Evolutionary conservation across 2,888 invertebrate species (phyloP).

Genomic region (Pediacus dermestoides): DNA sequence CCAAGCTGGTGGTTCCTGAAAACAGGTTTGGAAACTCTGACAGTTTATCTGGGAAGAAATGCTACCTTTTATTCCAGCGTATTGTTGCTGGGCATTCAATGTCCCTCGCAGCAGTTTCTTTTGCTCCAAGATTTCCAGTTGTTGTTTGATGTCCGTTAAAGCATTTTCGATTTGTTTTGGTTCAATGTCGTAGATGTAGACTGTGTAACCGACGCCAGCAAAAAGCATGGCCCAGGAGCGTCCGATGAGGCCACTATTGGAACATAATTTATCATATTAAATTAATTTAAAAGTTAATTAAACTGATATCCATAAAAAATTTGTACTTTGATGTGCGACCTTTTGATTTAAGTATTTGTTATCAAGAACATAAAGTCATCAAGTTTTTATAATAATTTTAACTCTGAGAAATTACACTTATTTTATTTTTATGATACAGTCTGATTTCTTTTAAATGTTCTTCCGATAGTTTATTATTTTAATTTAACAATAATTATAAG

Average conservation of each 20-base stretch:
- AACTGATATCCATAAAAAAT: too few species aligned
- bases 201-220: conserved; percentile 86
- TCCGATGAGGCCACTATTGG: conserved; percentile 87
- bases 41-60: neutral
- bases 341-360: too few species aligned
- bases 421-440: too few species aligned
- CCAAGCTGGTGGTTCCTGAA: conserved; percentile 64
- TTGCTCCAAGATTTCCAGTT: conserved; percentile 67
- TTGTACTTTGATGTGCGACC: too few species aligned
- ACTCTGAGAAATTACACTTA: too few species aligned
- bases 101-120: conserved; percentile 73
- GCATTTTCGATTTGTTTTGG: conserved; percentile 72
- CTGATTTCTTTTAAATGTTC: too few species aligned
- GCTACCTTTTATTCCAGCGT: conserved; percentile 69
- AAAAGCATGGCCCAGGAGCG: conserved; percentile 97
- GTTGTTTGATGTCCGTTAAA: conserved; percentile 67
- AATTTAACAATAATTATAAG: too few species aligned
- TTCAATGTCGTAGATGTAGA: conserved; percentile 80
- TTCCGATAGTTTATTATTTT: too few species aligned
- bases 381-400: too few species aligned
- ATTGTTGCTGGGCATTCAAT: conserved; percentile 72
- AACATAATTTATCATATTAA: conserved; percentile 7
- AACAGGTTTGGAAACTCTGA: conserved; percentile 12
- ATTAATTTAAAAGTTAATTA: neutral
- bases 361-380: too few species aligned